A percentile compares a stretch with the other conserved stretches of the same genome.
Evolutionary conservation across 2,797 vertebrate species (phyloP).

Genomic region (Sebastes itinus): DNA sequence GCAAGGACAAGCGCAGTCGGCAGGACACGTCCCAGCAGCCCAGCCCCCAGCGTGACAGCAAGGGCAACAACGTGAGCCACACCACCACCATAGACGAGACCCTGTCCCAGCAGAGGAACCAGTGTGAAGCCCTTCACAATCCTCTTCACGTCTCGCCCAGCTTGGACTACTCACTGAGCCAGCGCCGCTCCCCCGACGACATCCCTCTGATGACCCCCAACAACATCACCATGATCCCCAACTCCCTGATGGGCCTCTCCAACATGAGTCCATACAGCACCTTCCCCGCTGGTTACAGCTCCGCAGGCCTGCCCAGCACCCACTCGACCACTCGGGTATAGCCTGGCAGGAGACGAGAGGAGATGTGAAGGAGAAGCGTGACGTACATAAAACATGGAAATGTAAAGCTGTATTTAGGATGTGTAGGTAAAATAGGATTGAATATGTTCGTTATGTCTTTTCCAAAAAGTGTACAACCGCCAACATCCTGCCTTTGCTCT

Average conservation of each 20-base stretch:
- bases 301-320: slow-evolving; percentile 94
- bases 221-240: slow-evolving; percentile 98
- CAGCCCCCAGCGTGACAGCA: slow-evolving; percentile 89
- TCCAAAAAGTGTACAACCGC: slow-evolving; percentile 66
- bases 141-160: slow-evolving; percentile 88
- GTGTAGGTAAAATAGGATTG: slow-evolving; percentile 74
- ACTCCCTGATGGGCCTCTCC: slow-evolving; percentile 96
- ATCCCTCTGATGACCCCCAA: slow-evolving; percentile 94
- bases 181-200: slow-evolving; percentile 95
- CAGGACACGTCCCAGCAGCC: slow-evolving; percentile 94
- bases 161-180: slow-evolving; percentile 92
- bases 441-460: slow-evolving; percentile 73
- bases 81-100: slow-evolving; percentile 86
- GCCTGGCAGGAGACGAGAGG: slow-evolving; percentile 51
- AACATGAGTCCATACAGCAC: slow-evolving; percentile 98
- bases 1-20: slow-evolving; percentile 95
- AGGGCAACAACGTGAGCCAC: slow-evolving; percentile 87
- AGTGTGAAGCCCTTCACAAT: slow-evolving; percentile 88
- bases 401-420: slow-evolving; percentile 76
- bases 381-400: slow-evolving; percentile 46
- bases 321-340: slow-evolving; percentile 99
- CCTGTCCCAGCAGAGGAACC: slow-evolving; percentile 89
- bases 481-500: slow-evolving; percentile 76
- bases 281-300: slow-evolving; percentile 95
- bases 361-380: slow-evolving; percentile 11